Conservation (phyloP, 92 coral and sea anemone genomes). For the Bergia puertoricense region DNA sequence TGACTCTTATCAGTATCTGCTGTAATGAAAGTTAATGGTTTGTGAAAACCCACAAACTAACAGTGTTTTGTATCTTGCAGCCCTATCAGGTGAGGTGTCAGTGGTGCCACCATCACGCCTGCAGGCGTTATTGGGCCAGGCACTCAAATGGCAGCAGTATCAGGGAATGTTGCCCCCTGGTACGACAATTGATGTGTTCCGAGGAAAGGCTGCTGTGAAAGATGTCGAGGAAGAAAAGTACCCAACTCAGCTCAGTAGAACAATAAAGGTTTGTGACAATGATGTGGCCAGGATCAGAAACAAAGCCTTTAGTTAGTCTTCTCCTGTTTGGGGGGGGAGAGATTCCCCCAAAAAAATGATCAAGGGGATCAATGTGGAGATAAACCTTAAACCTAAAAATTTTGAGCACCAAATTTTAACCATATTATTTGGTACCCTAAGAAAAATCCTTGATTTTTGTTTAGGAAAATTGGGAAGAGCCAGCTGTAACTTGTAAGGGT, state of each 20-base stretch:
- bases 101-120: conserved; percentile 99
- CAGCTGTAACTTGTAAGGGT: too few relatives aligned
- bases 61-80: conserved; percentile 24
- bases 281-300: too few relatives aligned
- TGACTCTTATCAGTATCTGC: too few relatives aligned
- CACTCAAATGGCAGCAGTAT: conserved; percentile 98
- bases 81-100: conserved; percentile 96
- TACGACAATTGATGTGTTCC: conserved; percentile 94
- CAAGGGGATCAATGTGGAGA: too few relatives aligned
- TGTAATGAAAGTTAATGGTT: background rate
- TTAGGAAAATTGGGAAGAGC: too few relatives aligned
- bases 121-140: conserved; percentile 93
- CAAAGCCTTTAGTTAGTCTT: too few relatives aligned
- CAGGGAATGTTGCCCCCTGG: conserved; percentile 98
- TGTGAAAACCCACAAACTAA: background rate
- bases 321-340: too few relatives aligned
- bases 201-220: conserved; percentile 98
- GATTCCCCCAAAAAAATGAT: too few relatives aligned
- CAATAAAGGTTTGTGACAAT: conserved; percentile 74
- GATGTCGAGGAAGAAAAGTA: conserved; percentile 98
- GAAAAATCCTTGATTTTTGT: too few relatives aligned
- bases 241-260: conserved; percentile 88
- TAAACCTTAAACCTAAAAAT: too few relatives aligned
- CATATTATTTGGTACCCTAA: too few relatives aligned
- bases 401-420: too few relatives aligned